Conservation (phyloP, 2,888 invertebrate species). For the Dugesia japonica region DNA sequence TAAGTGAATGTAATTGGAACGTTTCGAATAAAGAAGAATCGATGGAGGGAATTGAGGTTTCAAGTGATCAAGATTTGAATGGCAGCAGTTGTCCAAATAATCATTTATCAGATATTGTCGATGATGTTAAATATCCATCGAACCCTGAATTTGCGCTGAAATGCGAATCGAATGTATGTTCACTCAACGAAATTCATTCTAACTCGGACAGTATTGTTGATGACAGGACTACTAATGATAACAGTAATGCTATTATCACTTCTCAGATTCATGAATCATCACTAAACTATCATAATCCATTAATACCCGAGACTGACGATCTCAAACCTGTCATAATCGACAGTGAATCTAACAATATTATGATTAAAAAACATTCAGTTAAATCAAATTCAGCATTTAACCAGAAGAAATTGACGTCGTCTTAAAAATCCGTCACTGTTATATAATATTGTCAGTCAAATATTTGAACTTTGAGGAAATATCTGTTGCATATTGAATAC, state of each 20-base stretch:
- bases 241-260: background rate
- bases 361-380: slow-evolving; percentile 16
- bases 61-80: background rate
- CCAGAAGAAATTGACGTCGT: slow-evolving; percentile 7
- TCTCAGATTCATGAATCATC: background rate
- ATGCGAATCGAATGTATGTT: background rate
- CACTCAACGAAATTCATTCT: background rate
- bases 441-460: background rate
- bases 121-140: background rate
- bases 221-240: background rate
- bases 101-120: background rate
- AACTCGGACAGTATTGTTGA: background rate
- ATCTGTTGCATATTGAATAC: too few relatives aligned
- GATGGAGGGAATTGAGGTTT: background rate
- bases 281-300: background rate
- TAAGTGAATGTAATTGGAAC: background rate
- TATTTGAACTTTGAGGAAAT: background rate
- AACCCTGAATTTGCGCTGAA: background rate
- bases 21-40: background rate
- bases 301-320: background rate
- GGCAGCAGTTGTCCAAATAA: background rate
- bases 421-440: background rate
- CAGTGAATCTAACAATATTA: background rate
- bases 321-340: background rate
- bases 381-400: slow-evolving; percentile 15